These are phyloP conservation scores for Peromyscus maniculatus DNA, from an alignment of 2,113 vertebrate genomes.

Conservation along the genomic window DNA sequence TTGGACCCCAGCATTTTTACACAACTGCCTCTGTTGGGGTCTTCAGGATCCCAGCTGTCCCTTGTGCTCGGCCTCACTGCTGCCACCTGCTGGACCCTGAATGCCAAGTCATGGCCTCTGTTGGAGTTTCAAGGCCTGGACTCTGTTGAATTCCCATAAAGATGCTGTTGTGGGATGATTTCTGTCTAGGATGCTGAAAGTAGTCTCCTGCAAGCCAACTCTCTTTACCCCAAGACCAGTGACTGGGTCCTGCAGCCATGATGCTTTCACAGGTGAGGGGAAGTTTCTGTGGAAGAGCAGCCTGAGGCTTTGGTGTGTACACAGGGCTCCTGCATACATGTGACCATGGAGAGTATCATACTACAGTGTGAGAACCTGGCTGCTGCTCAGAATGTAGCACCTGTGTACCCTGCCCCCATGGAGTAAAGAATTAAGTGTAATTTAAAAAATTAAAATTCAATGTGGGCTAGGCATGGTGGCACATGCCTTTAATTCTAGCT, in stretches of 20 bases:
- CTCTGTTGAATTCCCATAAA: neutral
- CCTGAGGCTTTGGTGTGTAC: neutral
- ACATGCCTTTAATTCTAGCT: neutral
- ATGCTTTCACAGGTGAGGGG: neutral
- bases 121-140: neutral
- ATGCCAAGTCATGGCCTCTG: no score
- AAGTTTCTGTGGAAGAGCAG: neutral
- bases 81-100: accelerated
- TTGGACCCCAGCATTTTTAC: constrained; percentile 84
- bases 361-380: neutral
- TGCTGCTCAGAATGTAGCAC: neutral
- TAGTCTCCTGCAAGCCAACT: neutral
- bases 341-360: neutral
- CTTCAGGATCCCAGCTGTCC: accelerated
- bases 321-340: neutral
- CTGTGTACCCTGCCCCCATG: neutral
- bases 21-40: constrained; percentile 68
- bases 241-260: neutral
- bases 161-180: neutral
- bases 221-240: neutral
- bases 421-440: neutral
- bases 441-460: neutral
- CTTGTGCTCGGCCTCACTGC: neutral
- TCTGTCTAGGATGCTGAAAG: neutral
- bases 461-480: no score